Evolutionary conservation across 1,140 invertebrate genomes (phyloP).

Genomic region (Manduca sexta): DNA sequence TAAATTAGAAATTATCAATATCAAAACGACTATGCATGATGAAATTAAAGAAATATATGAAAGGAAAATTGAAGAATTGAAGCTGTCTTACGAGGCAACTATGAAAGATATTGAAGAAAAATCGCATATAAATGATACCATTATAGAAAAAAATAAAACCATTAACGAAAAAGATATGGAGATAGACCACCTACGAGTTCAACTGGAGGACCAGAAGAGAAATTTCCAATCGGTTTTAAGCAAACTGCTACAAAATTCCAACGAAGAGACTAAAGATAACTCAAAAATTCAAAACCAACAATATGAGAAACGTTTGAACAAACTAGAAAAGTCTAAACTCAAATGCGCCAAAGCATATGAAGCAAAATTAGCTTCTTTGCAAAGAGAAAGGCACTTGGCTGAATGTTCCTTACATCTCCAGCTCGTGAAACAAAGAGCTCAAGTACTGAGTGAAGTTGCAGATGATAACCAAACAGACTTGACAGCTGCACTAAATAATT

Average conservation of each 20-base stretch:
- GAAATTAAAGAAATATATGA: constrained; percentile 36
- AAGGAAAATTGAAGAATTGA: constrained; percentile 35
- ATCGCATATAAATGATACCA: constrained; percentile 21
- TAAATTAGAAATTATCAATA: constrained; percentile 42
- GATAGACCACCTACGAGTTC: constrained; percentile 28
- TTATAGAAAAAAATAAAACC: constrained; percentile 40
- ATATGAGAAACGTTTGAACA: constrained; percentile 42
- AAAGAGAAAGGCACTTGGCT: constrained; percentile 47
- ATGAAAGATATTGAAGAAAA: constrained; percentile 30
- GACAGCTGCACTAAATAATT: constrained; percentile 37
- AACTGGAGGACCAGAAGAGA: constrained; percentile 36
- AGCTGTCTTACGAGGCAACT: constrained; percentile 28
- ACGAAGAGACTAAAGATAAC: constrained; percentile 15
- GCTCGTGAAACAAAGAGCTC: constrained; percentile 45
- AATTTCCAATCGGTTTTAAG: constrained; percentile 31
- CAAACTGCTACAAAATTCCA: constrained; percentile 34
- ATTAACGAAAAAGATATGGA: constrained; percentile 35
- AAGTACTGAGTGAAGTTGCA: constrained; percentile 39
- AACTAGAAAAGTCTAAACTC: constrained; percentile 42
- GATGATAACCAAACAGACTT: constrained; percentile 49
- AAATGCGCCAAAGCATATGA: constrained; percentile 44
- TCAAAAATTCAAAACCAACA: constrained; percentile 29
- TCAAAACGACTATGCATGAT: constrained; percentile 27
- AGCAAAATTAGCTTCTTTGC: constrained; percentile 39
- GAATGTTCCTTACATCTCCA: constrained; percentile 54